Evolutionary conservation across 2,113 vertebrate genomes (phyloP).

Genomic region (Triplophysa dalaica): DNA sequence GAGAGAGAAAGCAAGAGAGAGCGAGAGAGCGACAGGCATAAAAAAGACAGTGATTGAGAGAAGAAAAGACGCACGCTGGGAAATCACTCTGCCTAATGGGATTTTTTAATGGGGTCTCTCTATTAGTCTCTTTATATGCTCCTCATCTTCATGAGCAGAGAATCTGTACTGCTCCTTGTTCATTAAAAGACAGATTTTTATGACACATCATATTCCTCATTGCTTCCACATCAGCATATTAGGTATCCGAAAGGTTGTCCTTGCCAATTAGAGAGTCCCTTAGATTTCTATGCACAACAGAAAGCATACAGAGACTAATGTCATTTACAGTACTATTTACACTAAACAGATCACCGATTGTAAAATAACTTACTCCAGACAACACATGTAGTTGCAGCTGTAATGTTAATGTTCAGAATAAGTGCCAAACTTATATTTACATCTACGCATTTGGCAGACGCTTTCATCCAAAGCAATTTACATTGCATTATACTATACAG

Average conservation of each 20-base stretch:
- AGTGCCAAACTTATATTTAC: no score
- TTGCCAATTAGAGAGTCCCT: constrained; percentile 86
- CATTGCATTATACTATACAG: no score
- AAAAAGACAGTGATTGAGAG: constrained; percentile 38
- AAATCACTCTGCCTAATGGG: constrained; percentile 60
- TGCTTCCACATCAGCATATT: constrained; percentile 91
- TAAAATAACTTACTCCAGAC: not conserved
- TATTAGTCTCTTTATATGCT: constrained; percentile 64
- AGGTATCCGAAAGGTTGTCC: constrained; percentile 85
- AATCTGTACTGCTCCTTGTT: constrained; percentile 71
- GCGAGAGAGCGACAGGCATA: constrained; percentile 38
- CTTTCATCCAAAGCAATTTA: no score
- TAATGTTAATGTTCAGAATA: no score
- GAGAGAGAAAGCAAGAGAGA: not conserved
- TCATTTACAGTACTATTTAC: not conserved
- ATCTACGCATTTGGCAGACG: no score
- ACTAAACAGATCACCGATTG: not conserved
- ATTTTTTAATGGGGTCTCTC: constrained; percentile 63
- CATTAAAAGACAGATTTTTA: constrained; percentile 92
- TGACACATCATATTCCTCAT: constrained; percentile 91
- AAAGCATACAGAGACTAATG: not conserved
- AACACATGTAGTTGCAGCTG: not conserved
- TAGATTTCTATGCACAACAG: not conserved
- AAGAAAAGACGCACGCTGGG: constrained; percentile 49
- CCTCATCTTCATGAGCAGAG: constrained; percentile 72